phyloP scores from a whole-genome alignment of 1,140 invertebrate species.

The Dolichoris vasculosae region DNA sequence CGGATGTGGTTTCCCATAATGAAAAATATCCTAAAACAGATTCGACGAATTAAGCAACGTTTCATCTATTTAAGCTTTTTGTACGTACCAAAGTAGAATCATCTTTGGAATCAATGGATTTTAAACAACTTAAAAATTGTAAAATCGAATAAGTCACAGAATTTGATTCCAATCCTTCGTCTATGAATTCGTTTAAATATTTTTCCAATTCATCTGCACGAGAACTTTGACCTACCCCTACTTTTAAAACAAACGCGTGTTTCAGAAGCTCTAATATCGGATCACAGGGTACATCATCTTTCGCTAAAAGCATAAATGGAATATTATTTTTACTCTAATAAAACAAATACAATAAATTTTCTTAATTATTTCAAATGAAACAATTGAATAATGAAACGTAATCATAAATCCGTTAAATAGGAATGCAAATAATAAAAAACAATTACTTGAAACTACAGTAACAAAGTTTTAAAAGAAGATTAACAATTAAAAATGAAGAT shows the following conservation, averaged over 20 bases:
- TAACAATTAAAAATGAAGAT: neutral
- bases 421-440: neutral
- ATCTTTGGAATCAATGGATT: slow-evolving; percentile 57
- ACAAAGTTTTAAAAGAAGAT: neutral
- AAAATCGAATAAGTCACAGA: slow-evolving; percentile 57
- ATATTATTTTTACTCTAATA: neutral
- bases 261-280: slow-evolving; percentile 68
- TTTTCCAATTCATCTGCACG: slow-evolving; percentile 63
- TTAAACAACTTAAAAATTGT: slow-evolving; percentile 63
- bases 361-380: neutral
- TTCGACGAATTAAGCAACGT: neutral
- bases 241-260: slow-evolving; percentile 62
- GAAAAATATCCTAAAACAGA: slow-evolving; percentile 65
- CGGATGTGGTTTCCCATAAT: slow-evolving; percentile 63
- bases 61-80: neutral
- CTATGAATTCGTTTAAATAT: slow-evolving; percentile 57
- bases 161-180: slow-evolving; percentile 45
- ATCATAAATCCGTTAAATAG: neutral
- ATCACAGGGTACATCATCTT: slow-evolving; percentile 56
- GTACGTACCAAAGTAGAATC: slow-evolving; percentile 55
- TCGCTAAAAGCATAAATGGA: slow-evolving; percentile 26
- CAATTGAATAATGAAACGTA: neutral
- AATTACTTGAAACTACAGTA: neutral
- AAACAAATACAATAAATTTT: neutral
- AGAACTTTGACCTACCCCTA: slow-evolving; percentile 52